Evolutionary conservation across 64 coral and sea anemone genomes (phyloP), one percentile per base, ranked within the genome.

Genomic region (Actinia equina): DNA sequence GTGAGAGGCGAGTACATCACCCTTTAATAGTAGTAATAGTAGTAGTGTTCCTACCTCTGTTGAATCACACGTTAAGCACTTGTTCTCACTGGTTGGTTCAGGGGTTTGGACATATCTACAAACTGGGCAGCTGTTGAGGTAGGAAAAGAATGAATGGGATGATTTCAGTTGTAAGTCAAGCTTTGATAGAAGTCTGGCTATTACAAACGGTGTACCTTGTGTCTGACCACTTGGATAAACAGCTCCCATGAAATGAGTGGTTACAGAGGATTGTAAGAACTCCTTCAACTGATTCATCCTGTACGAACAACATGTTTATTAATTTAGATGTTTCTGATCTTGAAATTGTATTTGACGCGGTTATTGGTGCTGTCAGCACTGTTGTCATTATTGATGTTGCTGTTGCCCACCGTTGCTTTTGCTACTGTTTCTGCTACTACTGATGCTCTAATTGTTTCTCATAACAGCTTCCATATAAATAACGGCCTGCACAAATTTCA

Each of bases 191-290:
- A 37, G 30, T 37, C 30, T 15, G 25, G 13, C 42, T 14, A 71
- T 19, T 10, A 3, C n/a, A 11, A 74, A 74, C 11, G 53, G 55
- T 57, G 13, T 91, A 98, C 95, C 86, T 99, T 70, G 93, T 95
- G 52, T 99, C 97, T 16, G 90, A 89, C 97, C 97, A 99, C 41
- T 99, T 92, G 6, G 93, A 95, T 71, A 99, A 83, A 37, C 97
- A 99, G 83, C 97, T 99, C 10, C 97, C 93, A 45, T 99, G 97
- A 83, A 99, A 99, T 0, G 97, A 99, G 52, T 99, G 97, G 82
- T 99, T 99, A 52, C 89, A 95, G 6, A 95, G 82, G 61, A 95
- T 91, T 18, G 92, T 94, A 59, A 94, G 67, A 67, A 94, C 88
- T 3, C 92, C 92, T 65, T 95, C 82, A 16, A 89, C 93, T 17